Evolutionary conservation across 2,113 vertebrate species (phyloP), one percentile per base, ranked within the genome.

Genomic region (Arvicanthis niloticus): DNA sequence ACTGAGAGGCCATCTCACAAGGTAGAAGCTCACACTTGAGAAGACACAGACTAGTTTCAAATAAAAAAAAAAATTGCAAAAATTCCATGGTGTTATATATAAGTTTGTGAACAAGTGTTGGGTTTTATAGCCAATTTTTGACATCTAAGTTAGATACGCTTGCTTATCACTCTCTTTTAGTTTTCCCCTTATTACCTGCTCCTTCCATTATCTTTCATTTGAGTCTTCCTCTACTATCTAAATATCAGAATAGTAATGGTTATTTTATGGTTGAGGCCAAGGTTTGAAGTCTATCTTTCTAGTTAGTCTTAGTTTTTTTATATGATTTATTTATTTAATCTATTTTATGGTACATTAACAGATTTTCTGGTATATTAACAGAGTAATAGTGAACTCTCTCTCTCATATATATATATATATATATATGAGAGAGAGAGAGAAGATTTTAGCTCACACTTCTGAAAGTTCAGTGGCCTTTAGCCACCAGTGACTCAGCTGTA

Each of bases 401-500:
- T n/a, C n/a, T n/a, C 31, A 31, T 34, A 12, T 67, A 31, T 67
- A 31, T 13, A 4, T 34, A 4, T 34, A 34, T 67, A 0, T 67
- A 12, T 62, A 24, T 67, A n/a, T n/a, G n/a, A n/a, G n/a, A n/a
- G n/a, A n/a, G n/a, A n/a, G n/a, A n/a, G n/a, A n/a, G 7, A 48
- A 45, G 1, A n/a, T 37, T 88, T 48, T 78, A 48, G 13, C 3
- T 80, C 0, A 73, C 10, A 51, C 62, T 22, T 70, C 0, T 34
- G 16, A 37, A 82, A 12, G 37, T 62, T 22, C 5, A 70, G 48
- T 16, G 13, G 1, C 3, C 40, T 68, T 19, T 4, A 19, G 4
- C 16, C 0, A 2, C 1, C 5, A 13, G 9, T n/a, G 34, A 17
- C 26, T 65, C 34, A 62, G 0, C 24, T 72, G 17, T 72, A 2